Conservation (phyloP, 2,113 vertebrate species). For the Eurypyga helias region DNA sequence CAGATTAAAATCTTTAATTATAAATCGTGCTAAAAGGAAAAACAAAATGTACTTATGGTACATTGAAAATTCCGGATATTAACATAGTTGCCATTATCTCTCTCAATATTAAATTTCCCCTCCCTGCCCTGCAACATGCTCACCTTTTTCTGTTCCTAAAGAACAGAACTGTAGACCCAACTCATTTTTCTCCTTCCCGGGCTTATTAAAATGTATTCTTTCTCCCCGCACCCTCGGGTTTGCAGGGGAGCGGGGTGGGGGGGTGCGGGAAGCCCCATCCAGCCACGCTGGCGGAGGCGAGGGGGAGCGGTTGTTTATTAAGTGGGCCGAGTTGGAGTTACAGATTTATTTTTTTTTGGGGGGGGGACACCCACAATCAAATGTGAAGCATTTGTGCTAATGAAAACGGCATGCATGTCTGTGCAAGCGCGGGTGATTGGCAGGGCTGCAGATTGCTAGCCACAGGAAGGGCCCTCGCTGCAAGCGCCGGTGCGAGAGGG, state of each 20-base stretch:
- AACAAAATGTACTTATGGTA: conserved; percentile 86
- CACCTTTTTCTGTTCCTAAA: conserved; percentile 79
- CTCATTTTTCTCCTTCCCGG: conserved; percentile 68
- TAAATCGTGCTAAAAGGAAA: conserved; percentile 88
- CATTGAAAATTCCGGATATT: conserved; percentile 88
- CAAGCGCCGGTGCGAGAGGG: conserved; percentile 51
- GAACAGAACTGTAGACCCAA: conserved; percentile 76
- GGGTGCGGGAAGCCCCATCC: conserved; percentile 55
- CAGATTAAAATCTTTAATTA: conserved; percentile 92
- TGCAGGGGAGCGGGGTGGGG: conserved; percentile 46
- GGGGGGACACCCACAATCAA: conserved; percentile 52
- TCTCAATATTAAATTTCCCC: conserved; percentile 80
- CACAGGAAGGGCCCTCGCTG: conserved; percentile 71
- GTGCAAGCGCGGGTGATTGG: conserved; percentile 62
- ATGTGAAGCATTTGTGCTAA: conserved; percentile 46
- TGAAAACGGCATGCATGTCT: conserved; percentile 65
- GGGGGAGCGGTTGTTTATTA: conserved; percentile 52
- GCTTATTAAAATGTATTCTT: conserved; percentile 77
- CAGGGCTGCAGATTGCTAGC: conserved; percentile 65
- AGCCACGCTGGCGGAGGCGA: background rate
- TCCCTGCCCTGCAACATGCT: conserved; percentile 69
- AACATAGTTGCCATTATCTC: conserved; percentile 86
- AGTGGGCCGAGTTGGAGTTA: conserved; percentile 38
- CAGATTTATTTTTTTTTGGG: background rate
- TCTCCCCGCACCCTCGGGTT: conserved; percentile 10